These are phyloP conservation scores for Aleiodes alternator DNA, from an alignment of 2,888 invertebrate genomes.

Conservation along the genomic window DNA sequence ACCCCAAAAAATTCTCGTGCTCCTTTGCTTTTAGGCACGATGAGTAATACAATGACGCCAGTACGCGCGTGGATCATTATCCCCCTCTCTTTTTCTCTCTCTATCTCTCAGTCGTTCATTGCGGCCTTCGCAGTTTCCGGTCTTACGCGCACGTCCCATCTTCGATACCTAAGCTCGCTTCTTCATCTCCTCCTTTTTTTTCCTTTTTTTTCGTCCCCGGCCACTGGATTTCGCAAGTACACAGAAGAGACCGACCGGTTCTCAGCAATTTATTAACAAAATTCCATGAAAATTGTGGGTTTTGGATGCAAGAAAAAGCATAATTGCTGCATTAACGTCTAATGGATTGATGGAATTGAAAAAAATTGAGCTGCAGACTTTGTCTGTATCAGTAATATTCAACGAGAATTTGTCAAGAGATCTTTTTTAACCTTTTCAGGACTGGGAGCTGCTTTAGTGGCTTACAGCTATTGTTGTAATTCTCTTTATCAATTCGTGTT, in stretches of 20 bases:
- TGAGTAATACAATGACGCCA: conserved; percentile 36
- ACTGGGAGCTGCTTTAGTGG: no score
- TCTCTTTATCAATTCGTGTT: no score
- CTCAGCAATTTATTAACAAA: conserved; percentile 22
- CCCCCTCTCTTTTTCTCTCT: conserved; percentile 18
- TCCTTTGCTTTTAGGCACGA: conserved; percentile 27
- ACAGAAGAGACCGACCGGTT: conserved; percentile 18
- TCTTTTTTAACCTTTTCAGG: no score
- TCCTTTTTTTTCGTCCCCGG: neutral
- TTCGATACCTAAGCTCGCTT: neutral
- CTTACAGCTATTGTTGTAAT: no score
- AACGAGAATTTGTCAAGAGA: no score
- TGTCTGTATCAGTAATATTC: no score
- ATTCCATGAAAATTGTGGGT: conserved; percentile 20
- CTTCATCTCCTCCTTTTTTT: neutral
- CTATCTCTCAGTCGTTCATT: neutral
- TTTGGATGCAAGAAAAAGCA: neutral
- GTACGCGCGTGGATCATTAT: conserved; percentile 19
- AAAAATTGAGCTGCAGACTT: no score
- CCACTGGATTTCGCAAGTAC: conserved; percentile 25
- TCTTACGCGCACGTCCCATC: conserved; percentile 47
- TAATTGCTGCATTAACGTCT: no score
- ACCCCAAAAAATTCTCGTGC: neutral
- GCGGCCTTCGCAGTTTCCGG: conserved; percentile 64
- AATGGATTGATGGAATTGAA: no score